phyloP scores from a whole-genome alignment of 2,888 invertebrate genomes.

The Metellina segmentata region DNA sequence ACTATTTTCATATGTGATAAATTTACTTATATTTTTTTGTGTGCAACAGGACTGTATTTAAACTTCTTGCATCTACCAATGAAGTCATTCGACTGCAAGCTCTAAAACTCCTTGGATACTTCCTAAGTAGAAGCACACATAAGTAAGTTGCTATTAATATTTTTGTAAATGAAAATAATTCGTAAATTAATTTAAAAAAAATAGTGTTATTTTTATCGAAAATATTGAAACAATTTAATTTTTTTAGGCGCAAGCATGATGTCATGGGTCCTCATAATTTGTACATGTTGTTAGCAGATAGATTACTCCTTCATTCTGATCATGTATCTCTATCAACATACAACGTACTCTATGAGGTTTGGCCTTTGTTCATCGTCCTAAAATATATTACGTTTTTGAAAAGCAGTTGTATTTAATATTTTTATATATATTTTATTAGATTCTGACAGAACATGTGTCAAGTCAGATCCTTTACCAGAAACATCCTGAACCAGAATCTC shows the following conservation, averaged over 20 bases:
- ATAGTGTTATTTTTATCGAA: neutral
- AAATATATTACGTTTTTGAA: neutral
- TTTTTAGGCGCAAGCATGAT: slow-evolving; percentile 95
- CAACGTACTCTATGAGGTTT: slow-evolving; percentile 97
- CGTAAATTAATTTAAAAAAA: neutral
- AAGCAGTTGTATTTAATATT: neutral
- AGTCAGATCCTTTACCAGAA: slow-evolving; percentile 95
- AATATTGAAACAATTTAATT: neutral
- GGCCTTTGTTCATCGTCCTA: neutral
- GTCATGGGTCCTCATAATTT: slow-evolving; percentile 99
- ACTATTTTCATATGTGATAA: neutral
- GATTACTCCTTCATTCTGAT: slow-evolving; percentile 93
- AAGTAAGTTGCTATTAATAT: slow-evolving; percentile 85
- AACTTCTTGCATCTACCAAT: slow-evolving; percentile 96
- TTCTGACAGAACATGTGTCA: slow-evolving; percentile 97
- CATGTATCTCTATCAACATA: slow-evolving; percentile 96
- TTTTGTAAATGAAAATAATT: neutral
- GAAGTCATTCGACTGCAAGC: slow-evolving; percentile 97
- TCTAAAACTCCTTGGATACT: slow-evolving; percentile 97
- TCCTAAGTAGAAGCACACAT: slow-evolving; percentile 97
- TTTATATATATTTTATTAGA: slow-evolving; percentile 81
- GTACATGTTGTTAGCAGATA: slow-evolving; percentile 96
- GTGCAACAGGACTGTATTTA: slow-evolving; percentile 91
- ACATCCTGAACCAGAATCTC: slow-evolving; percentile 97
- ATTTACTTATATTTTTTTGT: neutral